phyloP scores from a whole-genome alignment of 1,140 invertebrate species.

The Lasioglossum baleicum region DNA sequence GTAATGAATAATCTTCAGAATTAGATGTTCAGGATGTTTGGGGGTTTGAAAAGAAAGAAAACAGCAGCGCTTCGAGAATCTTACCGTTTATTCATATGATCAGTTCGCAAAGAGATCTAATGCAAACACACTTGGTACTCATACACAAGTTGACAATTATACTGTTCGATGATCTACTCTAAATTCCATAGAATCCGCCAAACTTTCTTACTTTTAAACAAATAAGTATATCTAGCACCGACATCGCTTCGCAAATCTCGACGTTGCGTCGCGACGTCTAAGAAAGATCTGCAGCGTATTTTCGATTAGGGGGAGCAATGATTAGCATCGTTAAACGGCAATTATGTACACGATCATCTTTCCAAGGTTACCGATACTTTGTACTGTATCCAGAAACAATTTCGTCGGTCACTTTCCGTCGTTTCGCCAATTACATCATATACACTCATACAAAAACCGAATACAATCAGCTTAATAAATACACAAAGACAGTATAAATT shows the following conservation, averaged over 20 bases:
- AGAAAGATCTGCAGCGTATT: constrained; percentile 11
- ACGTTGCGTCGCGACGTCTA: not conserved
- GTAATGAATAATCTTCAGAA: too few relatives aligned
- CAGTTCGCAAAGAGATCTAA: constrained; percentile 42
- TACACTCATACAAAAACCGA: not conserved
- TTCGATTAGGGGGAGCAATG: constrained; percentile 12
- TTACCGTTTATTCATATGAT: constrained; percentile 49
- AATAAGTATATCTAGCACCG: not conserved
- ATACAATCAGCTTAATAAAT: constrained; percentile 43
- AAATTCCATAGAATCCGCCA: not conserved
- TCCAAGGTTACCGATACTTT: constrained; percentile 15
- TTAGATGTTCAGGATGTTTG: too few relatives aligned
- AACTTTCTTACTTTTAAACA: not conserved
- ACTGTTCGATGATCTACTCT: not conserved
- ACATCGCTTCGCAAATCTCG: not conserved
- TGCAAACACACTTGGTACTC: constrained; percentile 41
- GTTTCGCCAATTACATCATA: not conserved
- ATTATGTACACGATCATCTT: constrained; percentile 37
- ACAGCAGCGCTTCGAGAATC: not conserved
- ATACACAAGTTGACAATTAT: constrained; percentile 10
- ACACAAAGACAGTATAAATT: constrained; percentile 37
- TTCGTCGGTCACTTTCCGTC: not conserved
- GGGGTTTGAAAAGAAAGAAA: too few relatives aligned
- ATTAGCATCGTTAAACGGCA: constrained; percentile 10
- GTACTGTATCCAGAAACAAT: constrained; percentile 42